These are phyloP conservation scores for Alfaro cultratus DNA, from an alignment of 2,797 vertebrate species.

Conservation along the genomic window DNA sequence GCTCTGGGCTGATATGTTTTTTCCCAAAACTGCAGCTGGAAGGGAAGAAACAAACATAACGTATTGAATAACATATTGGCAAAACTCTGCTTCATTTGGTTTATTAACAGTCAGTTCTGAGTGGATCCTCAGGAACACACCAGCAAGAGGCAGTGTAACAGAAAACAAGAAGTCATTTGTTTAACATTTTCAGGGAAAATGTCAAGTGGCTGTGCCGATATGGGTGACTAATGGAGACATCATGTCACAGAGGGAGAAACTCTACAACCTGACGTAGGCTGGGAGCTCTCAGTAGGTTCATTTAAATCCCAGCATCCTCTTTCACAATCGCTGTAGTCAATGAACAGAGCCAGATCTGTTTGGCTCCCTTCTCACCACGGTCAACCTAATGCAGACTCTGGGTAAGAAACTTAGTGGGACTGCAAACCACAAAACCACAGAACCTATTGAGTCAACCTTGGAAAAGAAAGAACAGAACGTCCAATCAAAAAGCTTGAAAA, in stretches of 20 bases:
- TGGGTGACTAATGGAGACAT: conserved; percentile 66
- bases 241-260: conserved; percentile 47
- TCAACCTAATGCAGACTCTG: conserved; percentile 44
- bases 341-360: conserved; percentile 23
- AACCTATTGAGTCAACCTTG: conserved; percentile 34
- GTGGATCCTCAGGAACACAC: conserved; percentile 2
- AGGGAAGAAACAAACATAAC: conserved; percentile 3
- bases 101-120: conserved; percentile 12
- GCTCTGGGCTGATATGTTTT: conserved; percentile 27
- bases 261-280: conserved; percentile 42
- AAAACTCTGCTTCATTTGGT: not conserved
- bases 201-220: conserved; percentile 61
- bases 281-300: conserved; percentile 25
- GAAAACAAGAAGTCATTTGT: conserved; percentile 64
- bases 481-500: conserved; percentile 50
- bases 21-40: not conserved
- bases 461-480: conserved; percentile 52
- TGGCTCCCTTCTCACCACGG: conserved; percentile 42
- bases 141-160: conserved; percentile 20
- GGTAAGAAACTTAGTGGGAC: conserved; percentile 30
- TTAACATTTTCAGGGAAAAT: conserved; percentile 57
- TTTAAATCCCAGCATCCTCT: conserved; percentile 46
- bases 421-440: conserved; percentile 43
- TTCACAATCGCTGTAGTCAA: conserved; percentile 28
- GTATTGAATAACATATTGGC: not conserved